Conservation (phyloP, 1,140 invertebrate species). For the Drosophila bipectinata region DNA sequence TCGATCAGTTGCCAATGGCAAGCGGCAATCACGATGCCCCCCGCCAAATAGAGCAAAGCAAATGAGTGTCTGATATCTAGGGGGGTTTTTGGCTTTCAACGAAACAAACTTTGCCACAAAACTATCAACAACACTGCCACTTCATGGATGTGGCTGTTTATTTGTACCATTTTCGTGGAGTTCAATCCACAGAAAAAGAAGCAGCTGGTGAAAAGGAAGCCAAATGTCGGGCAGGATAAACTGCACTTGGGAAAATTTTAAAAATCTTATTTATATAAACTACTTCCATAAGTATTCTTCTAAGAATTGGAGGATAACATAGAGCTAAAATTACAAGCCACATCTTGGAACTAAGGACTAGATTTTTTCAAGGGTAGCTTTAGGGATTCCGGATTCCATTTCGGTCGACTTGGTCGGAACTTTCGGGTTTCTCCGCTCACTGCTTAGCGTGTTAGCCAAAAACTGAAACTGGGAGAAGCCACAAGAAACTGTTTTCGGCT, state of each 20-base stretch:
- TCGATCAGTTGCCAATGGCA: constrained; percentile 60
- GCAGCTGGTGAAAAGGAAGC: constrained; percentile 36
- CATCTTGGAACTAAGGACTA: too few relatives aligned
- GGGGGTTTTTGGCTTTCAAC: constrained; percentile 28
- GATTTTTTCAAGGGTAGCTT: constrained; percentile 8
- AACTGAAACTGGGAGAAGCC: constrained; percentile 69
- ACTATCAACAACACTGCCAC: constrained; percentile 52
- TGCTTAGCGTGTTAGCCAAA: constrained; percentile 73
- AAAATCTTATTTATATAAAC: neutral
- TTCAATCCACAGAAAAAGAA: constrained; percentile 19
- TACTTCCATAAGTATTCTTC: too few relatives aligned
- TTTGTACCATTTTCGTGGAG: constrained; percentile 20
- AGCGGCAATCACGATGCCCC: constrained; percentile 55
- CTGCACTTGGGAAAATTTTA: constrained; percentile 3
- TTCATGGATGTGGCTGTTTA: constrained; percentile 31
- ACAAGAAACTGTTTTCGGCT: constrained; percentile 74
- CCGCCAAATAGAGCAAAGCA: constrained; percentile 55
- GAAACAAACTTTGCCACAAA: constrained; percentile 53
- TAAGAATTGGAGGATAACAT: too few relatives aligned
- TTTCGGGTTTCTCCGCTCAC: constrained; percentile 34
- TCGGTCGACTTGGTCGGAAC: constrained; percentile 36
- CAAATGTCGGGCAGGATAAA: constrained; percentile 32
- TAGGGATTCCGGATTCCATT: constrained; percentile 56
- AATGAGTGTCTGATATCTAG: constrained; percentile 61
- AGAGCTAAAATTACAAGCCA: too few relatives aligned